A percentile compares a stretch with the other conserved stretches of the same genome.
phyloP scores from a whole-genome alignment of 1,140 invertebrate genomes.

The Chelonus insularis region DNA sequence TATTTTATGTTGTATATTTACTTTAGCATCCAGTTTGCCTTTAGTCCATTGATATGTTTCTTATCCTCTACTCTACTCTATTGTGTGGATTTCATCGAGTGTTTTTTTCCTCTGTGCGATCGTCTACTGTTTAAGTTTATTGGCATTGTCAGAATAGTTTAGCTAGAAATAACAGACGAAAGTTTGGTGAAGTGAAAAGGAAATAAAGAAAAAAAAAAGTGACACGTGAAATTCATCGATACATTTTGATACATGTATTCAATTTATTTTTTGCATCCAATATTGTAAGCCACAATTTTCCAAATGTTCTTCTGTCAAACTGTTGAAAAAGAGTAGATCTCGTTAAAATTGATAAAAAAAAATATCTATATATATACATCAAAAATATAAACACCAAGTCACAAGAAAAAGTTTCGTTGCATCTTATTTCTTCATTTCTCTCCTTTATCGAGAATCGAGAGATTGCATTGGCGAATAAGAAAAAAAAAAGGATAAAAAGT shows the following conservation, averaged over 20 bases:
- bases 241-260: not conserved
- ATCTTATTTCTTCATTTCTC: not conserved
- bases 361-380: not conserved
- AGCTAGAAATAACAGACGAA: no score
- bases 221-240: not conserved
- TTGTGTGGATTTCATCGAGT: no score
- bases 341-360: not conserved
- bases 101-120: no score
- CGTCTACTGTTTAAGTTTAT: no score
- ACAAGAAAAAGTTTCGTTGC: not conserved
- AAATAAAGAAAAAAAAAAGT: not conserved
- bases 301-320: no score
- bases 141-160: no score
- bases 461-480: not conserved
- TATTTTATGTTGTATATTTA: no score
- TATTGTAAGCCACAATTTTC: not conserved
- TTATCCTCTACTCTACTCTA: no score
- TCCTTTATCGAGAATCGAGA: constrained; percentile 18
- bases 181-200: not conserved
- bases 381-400: not conserved
- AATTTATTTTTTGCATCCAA: not conserved
- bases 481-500: not conserved
- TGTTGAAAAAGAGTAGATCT: no score
- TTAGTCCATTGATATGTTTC: no score
- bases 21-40: no score